These are phyloP conservation scores for Megalopta genalis DNA, from an alignment of 1,140 invertebrate genomes.

Conservation along the genomic window DNA sequence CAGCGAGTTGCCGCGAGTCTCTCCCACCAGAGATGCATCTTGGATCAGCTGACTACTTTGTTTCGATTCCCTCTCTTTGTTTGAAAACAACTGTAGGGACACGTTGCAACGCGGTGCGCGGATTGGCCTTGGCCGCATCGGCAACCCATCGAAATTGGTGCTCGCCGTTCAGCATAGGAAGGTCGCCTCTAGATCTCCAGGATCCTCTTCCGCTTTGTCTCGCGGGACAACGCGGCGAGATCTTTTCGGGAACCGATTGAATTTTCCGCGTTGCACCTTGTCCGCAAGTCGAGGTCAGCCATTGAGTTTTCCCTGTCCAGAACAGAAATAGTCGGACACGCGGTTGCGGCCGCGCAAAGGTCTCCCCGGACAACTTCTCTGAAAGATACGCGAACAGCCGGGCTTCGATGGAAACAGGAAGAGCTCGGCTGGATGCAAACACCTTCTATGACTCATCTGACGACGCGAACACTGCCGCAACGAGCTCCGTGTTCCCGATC, in stretches of 20 bases:
- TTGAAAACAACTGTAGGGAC: conserved; percentile 73
- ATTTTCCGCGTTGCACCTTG: conserved; percentile 24
- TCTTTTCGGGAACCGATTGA: not conserved
- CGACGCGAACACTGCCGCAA: not conserved
- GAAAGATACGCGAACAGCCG: not conserved
- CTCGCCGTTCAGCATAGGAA: conserved; percentile 22
- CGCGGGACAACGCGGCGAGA: not conserved
- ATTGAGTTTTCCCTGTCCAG: conserved; percentile 25
- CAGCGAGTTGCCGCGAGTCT: conserved; percentile 61
- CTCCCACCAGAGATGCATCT: conserved; percentile 64
- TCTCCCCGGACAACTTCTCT: not conserved
- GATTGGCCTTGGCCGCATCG: conserved; percentile 34
- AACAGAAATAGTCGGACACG: conserved; percentile 31
- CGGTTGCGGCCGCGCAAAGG: conserved; percentile 15
- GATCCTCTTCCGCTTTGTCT: not conserved
- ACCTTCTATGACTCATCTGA: not conserved
- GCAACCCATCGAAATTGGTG: conserved; percentile 54
- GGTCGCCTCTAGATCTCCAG: not conserved
- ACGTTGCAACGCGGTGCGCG: not conserved
- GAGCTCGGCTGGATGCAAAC: conserved; percentile 1
- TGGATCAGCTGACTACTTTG: conserved; percentile 73
- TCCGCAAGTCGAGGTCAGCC: conserved; percentile 2
- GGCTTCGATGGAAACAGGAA: conserved; percentile 25
- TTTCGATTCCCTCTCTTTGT: conserved; percentile 70
- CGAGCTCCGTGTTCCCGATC: too few relatives aligned